phyloP scores from a whole-genome alignment of 2,797 vertebrate species.

The Myripristis murdjan region DNA sequence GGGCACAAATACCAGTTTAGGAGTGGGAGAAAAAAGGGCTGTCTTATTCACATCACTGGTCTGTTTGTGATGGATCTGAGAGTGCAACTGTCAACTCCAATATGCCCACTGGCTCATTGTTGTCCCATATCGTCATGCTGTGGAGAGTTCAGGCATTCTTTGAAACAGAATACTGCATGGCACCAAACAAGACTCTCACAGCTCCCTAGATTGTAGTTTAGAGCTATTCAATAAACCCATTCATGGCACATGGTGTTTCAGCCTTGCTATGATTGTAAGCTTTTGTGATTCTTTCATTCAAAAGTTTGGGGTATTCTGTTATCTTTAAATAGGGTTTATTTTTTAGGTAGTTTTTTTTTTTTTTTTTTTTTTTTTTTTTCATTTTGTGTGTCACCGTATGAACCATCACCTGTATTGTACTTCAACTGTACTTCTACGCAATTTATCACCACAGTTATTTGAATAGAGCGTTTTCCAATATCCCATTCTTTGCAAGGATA shows the following conservation, averaged over 20 bases:
- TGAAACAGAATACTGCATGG: background rate
- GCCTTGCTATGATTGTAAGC: background rate
- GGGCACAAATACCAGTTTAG: background rate
- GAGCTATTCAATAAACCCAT: constrained; percentile 1
- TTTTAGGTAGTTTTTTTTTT: background rate
- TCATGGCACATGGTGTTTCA: background rate
- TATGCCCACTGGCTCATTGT: background rate
- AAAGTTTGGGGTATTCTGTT: background rate
- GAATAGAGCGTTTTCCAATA: background rate
- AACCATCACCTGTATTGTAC: background rate
- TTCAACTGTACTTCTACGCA: background rate
- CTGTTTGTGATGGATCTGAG: constrained; percentile 9
- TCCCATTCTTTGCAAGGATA: no score
- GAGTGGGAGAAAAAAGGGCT: background rate
- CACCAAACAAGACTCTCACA: background rate
- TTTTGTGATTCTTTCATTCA: constrained; percentile 3
- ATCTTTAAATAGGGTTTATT: background rate
- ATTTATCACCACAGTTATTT: background rate
- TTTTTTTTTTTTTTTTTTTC: background rate
- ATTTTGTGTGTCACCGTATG: background rate
- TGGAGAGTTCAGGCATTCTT: background rate
- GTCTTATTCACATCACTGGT: background rate
- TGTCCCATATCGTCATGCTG: background rate
- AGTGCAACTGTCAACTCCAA: constrained; percentile 5
- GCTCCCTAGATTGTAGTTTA: background rate